Percentiles rank a stretch among this genome's conserved stretches.
Conservation (phyloP, 2,797 vertebrate genomes). For the Pristis pectinata region DNA sequence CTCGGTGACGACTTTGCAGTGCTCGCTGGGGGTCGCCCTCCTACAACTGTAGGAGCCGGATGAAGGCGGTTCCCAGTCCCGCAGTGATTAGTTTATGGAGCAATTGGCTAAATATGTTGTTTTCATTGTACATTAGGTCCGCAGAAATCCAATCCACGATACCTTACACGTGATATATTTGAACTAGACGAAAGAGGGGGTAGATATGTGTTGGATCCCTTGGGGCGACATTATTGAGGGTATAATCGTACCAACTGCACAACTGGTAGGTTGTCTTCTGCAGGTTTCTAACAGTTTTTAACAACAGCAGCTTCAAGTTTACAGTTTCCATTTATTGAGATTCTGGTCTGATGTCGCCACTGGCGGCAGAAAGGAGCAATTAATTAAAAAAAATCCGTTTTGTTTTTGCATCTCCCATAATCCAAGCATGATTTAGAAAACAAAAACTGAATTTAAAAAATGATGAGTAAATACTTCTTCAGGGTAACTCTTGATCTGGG, state of each 20-base stretch:
- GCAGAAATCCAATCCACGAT: background rate
- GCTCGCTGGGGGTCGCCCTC: background rate
- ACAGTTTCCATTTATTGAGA: background rate
- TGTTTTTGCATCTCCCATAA: background rate
- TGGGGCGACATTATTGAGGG: background rate
- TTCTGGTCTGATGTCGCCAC: background rate
- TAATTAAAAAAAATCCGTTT: background rate
- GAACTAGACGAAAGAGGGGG: background rate
- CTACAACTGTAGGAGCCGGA: background rate
- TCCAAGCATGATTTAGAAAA: background rate
- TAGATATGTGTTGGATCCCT: too few species aligned
- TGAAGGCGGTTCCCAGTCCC: background rate
- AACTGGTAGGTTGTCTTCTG: background rate
- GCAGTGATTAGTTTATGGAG: background rate
- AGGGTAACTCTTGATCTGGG: too few species aligned
- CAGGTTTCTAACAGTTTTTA: background rate
- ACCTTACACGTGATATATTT: background rate
- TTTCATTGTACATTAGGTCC: background rate
- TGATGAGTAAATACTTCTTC: background rate
- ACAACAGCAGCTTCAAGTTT: background rate
- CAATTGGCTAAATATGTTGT: background rate
- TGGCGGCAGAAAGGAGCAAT: background rate
- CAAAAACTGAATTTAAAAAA: background rate
- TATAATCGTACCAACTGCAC: background rate
- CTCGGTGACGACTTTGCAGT: background rate